These are phyloP conservation scores for Octonoba sinensis DNA, from an alignment of 2,888 invertebrate genomes.

Conservation along the genomic window DNA sequence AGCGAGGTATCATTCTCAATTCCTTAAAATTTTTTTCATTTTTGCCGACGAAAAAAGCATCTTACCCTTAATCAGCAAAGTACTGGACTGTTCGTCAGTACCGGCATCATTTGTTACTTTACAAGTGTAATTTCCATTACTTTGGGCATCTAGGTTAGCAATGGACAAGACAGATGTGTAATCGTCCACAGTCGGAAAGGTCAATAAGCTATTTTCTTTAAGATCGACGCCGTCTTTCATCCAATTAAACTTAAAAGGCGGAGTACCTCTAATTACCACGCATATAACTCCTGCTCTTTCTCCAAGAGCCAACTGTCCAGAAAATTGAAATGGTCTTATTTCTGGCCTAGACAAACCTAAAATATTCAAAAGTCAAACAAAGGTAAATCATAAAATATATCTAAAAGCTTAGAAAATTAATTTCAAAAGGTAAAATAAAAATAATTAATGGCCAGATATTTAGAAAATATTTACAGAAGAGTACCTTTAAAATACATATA, in stretches of 20 bases:
- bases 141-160: neutral
- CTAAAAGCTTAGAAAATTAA: no score
- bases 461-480: no score
- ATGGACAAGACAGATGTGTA: conserved; percentile 1
- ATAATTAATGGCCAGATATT: no score
- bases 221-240: conserved; percentile 27
- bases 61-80: conserved; percentile 19
- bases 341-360: neutral
- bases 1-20: no score
- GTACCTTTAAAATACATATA: no score
- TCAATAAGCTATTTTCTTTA: neutral
- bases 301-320: conserved; percentile 7
- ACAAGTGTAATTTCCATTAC: conserved; percentile 54
- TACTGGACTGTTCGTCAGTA: conserved; percentile 20
- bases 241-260: conserved; percentile 54
- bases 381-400: no score
- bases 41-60: neutral
- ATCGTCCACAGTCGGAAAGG: neutral
- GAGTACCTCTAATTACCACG: conserved; percentile 32
- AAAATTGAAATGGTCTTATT: conserved; percentile 26
- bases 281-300: conserved; percentile 7
- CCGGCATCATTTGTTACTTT: conserved; percentile 30
- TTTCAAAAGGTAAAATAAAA: no score
- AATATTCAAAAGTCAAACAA: no score
- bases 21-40: no score